Evolutionary conservation across 2,888 invertebrate genomes (phyloP).

Genomic region (Melitaea athalia): DNA sequence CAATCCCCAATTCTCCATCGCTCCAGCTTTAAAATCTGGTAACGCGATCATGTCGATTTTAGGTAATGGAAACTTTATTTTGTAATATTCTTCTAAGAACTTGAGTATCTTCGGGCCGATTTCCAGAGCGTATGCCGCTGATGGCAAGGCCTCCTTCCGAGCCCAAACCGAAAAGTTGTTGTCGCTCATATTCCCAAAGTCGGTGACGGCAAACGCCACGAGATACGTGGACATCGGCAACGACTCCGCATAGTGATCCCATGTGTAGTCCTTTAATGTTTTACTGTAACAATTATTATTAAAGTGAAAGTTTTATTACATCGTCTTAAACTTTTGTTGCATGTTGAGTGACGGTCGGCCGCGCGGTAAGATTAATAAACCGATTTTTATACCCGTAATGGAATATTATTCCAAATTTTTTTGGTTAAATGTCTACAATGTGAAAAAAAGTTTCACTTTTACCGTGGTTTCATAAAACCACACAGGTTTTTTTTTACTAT

Average conservation of each 20-base stretch:
- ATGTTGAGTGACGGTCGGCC: no score
- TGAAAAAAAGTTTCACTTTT: no score
- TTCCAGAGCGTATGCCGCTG: constrained; percentile 88
- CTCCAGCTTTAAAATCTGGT: constrained; percentile 94
- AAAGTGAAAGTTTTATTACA: no score
- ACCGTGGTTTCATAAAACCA: no score
- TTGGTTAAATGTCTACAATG: no score
- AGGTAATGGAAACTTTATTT: constrained; percentile 88
- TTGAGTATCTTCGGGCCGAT: constrained; percentile 88
- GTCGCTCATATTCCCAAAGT: constrained; percentile 84
- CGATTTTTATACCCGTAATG: no score
- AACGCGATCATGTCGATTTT: constrained; percentile 97
- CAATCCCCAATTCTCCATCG: constrained; percentile 95
- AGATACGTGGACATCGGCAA: constrained; percentile 95
- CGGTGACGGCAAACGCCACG: constrained; percentile 91
- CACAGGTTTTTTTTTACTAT: no score
- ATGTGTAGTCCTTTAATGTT: constrained; percentile 84
- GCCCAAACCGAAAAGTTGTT: constrained; percentile 88
- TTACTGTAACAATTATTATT: constrained; percentile 66
- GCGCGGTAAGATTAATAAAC: no score
- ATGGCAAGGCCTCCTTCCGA: constrained; percentile 85
- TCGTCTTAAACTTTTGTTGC: no score
- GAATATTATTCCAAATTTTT: no score
- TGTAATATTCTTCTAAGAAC: constrained; percentile 88
- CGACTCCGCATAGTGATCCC: constrained; percentile 90